Conservation (phyloP, 2,797 vertebrate species). For the Podarcis lilfordi region DNA sequence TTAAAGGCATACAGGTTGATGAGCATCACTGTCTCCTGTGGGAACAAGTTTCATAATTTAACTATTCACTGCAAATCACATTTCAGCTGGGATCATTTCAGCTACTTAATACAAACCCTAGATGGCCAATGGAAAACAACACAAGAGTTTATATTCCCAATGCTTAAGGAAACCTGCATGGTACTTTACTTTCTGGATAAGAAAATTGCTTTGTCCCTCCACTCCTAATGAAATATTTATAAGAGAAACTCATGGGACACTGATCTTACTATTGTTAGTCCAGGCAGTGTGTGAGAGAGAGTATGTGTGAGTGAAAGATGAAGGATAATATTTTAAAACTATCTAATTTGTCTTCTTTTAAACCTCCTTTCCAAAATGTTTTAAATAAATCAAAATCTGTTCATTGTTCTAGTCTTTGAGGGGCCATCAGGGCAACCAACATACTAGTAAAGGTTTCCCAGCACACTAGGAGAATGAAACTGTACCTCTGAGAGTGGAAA, state of each 20-base stretch:
- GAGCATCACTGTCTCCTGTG: no score
- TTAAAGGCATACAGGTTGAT: no score
- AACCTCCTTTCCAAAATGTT: slow-evolving; percentile 27
- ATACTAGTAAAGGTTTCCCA: not conserved
- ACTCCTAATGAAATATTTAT: slow-evolving; percentile 40
- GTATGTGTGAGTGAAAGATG: not conserved
- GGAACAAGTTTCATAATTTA: no score
- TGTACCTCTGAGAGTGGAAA: slow-evolving; percentile 7
- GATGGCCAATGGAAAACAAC: not conserved
- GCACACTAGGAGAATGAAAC: slow-evolving; percentile 4
- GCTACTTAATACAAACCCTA: not conserved
- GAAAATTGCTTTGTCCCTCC: slow-evolving; percentile 31
- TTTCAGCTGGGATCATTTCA: not conserved
- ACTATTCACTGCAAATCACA: no score
- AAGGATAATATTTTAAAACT: slow-evolving; percentile 29
- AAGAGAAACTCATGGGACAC: slow-evolving; percentile 49
- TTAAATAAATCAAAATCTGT: slow-evolving; percentile 52
- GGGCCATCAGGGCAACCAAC: slow-evolving; percentile 38
- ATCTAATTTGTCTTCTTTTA: slow-evolving; percentile 44
- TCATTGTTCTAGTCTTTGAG: slow-evolving; percentile 38
- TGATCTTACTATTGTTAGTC: slow-evolving; percentile 27
- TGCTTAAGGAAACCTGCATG: not conserved
- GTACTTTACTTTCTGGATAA: slow-evolving; percentile 29
- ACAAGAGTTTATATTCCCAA: not conserved
- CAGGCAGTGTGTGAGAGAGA: not conserved